phyloP scores from a whole-genome alignment of 2,113 vertebrate species.

The Bubo blakistoni region DNA sequence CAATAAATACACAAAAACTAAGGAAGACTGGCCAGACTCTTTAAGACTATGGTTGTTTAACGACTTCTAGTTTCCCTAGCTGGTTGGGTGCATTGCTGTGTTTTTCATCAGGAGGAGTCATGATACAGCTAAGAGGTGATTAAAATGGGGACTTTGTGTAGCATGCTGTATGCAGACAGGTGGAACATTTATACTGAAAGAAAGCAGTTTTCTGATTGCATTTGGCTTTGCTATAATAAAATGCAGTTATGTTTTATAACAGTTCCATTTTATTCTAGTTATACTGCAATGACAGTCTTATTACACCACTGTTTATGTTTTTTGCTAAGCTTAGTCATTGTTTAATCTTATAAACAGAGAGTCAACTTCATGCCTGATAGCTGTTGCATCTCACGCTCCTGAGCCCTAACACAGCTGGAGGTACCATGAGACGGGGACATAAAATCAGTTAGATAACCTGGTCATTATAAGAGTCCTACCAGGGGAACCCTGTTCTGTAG shows the following conservation, averaged over 20 bases:
- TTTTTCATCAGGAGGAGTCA: background rate
- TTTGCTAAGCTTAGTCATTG: conserved; percentile 49
- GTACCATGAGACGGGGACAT: rapidly evolving
- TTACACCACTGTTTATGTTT: conserved; percentile 6
- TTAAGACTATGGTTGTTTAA: background rate
- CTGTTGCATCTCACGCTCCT: background rate
- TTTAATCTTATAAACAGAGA: conserved; percentile 38
- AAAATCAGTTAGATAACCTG: background rate
- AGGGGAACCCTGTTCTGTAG: background rate
- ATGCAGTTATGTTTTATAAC: conserved; percentile 14
- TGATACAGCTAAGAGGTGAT: background rate
- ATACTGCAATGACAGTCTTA: background rate
- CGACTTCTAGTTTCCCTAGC: background rate
- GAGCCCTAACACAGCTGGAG: background rate
- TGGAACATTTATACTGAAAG: background rate
- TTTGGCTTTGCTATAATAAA: conserved; percentile 11
- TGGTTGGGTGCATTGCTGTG: background rate
- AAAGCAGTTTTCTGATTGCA: background rate
- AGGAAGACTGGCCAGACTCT: background rate
- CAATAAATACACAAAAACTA: background rate
- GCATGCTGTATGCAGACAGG: background rate
- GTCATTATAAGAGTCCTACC: background rate
- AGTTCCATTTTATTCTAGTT: conserved; percentile 34
- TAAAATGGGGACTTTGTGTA: background rate
- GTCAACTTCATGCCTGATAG: background rate